Percentiles rank a stretch among this genome's conserved stretches.
Evolutionary conservation across 2,888 invertebrate genomes (phyloP).

Genomic region (Nymphalis polychloros): DNA sequence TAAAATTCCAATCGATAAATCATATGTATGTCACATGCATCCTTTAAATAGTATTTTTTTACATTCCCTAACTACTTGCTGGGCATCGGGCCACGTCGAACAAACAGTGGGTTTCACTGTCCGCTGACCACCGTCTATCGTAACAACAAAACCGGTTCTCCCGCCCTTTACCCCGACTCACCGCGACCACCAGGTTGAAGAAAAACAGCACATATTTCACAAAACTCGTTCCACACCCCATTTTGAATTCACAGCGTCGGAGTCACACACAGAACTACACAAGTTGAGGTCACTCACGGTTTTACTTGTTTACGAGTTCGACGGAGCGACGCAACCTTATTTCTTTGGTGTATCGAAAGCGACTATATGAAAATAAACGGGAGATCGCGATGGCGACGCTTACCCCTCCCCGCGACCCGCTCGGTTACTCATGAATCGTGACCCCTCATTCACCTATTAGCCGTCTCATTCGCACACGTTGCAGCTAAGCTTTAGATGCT

Average conservation of each 20-base stretch:
- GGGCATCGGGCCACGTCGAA: conserved; percentile 43
- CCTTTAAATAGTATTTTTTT: conserved; percentile 3
- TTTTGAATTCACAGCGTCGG: conserved; percentile 66
- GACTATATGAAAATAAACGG: conserved; percentile 66
- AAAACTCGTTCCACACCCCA: conserved; percentile 88
- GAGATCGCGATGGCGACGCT: conserved; percentile 72
- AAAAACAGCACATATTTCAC: conserved; percentile 91
- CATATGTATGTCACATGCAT: background rate
- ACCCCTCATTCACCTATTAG: conserved; percentile 69
- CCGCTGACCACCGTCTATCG: conserved; percentile 65
- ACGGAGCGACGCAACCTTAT: conserved; percentile 46
- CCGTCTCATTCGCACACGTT: conserved; percentile 57
- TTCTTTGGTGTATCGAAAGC: conserved; percentile 54
- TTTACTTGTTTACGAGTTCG: conserved; percentile 52
- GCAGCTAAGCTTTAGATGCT: conserved; percentile 26
- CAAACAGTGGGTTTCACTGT: conserved; percentile 53
- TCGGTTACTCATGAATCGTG: conserved; percentile 54
- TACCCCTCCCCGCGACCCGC: conserved; percentile 44
- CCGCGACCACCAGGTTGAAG: conserved; percentile 89
- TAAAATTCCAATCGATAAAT: background rate
- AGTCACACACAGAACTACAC: conserved; percentile 68
- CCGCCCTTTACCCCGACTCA: conserved; percentile 75
- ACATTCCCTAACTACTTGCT: conserved; percentile 34
- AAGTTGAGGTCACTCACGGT: conserved; percentile 66
- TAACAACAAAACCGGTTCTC: conserved; percentile 70